Conservation (phyloP, 2,888 invertebrate genomes). For the Eupithecia dodoneata region DNA sequence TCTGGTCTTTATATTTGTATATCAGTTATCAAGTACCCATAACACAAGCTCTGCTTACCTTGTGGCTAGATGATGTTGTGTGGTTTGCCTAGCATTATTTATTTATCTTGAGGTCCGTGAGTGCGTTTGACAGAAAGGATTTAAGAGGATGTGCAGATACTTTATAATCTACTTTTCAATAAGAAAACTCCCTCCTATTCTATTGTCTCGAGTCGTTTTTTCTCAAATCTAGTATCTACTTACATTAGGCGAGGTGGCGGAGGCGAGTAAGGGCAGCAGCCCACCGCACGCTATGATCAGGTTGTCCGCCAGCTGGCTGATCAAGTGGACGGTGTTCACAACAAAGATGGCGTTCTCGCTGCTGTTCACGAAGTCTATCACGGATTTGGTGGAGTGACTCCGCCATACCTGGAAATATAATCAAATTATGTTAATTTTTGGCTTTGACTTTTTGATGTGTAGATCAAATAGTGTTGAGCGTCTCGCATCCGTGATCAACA, state of each 20-base stretch:
- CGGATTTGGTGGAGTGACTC: constrained; percentile 98
- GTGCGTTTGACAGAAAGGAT: no score
- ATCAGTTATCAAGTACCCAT: no score
- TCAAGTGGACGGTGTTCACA: constrained; percentile 99
- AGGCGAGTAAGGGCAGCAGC: constrained; percentile 96
- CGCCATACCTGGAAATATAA: constrained; percentile 84
- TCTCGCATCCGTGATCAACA: background rate
- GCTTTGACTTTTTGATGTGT: background rate
- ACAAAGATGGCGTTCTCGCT: constrained; percentile 99
- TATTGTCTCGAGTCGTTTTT: no score
- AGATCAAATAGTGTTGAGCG: background rate
- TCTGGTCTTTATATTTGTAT: no score
- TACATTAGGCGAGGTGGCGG: constrained; percentile 99
- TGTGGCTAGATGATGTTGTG: no score
- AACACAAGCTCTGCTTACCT: no score
- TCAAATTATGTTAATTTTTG: background rate
- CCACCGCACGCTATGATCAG: constrained; percentile 99
- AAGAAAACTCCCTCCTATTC: no score
- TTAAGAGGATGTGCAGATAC: no score
- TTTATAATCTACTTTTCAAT: no score
- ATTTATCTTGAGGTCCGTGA: no score
- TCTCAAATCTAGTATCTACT: constrained; percentile 59
- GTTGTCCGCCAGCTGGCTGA: constrained; percentile 99
- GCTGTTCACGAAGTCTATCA: constrained; percentile 98
- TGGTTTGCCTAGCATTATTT: no score